Evolutionary conservation across 2,888 invertebrate genomes (phyloP).

Genomic region (Minunthozetes semirufus): DNA sequence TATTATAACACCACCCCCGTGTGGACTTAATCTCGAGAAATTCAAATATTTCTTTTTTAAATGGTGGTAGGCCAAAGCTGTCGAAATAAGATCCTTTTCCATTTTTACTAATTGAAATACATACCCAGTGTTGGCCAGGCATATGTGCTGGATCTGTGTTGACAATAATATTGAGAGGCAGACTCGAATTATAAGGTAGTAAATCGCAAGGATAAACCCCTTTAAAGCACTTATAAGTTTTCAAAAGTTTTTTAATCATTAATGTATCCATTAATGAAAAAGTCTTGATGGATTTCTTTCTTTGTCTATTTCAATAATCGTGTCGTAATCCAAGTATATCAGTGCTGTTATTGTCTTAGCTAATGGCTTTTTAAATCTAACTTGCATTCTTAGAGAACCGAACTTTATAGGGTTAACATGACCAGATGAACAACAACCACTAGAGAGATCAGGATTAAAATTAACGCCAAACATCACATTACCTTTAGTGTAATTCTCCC

Average conservation of each 20-base stretch:
- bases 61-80: conserved; percentile 20
- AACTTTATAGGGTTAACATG: conserved; percentile 9
- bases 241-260: neutral
- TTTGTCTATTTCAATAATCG: neutral
- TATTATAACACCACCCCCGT: neutral
- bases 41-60: neutral
- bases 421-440: conserved; percentile 1
- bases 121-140: conserved; percentile 30
- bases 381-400: conserved; percentile 9
- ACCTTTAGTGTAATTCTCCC: neutral
- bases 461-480: conserved; percentile 21
- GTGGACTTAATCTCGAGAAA: neutral
- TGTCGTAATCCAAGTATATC: conserved; percentile 14
- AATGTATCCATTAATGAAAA: conserved; percentile 7
- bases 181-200: neutral
- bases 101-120: neutral
- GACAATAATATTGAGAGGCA: neutral
- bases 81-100: conserved; percentile 17
- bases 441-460: conserved; percentile 15
- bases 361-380: conserved; percentile 3
- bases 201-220: conserved; percentile 18
- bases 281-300: neutral
- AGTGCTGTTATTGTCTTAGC: neutral
- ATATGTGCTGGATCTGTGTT: conserved; percentile 5
- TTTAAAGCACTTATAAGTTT: neutral